Conservation (phyloP, 2,797 vertebrate genomes). For the Lerista edwardsae region DNA sequence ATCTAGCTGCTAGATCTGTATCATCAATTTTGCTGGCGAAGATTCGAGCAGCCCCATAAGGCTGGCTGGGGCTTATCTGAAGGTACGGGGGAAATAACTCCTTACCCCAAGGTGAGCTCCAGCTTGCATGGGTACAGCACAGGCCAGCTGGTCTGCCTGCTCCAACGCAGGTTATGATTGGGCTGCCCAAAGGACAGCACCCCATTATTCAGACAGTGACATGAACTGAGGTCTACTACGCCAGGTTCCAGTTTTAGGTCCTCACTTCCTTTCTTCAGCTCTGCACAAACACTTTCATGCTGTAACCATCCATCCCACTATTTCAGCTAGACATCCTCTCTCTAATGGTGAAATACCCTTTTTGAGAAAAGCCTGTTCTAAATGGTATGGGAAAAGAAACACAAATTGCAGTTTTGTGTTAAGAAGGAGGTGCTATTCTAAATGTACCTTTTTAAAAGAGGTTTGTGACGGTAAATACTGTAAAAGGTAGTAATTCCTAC, state of each 20-base stretch:
- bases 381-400: background rate
- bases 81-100: too few species aligned
- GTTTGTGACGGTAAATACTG: background rate
- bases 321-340: background rate
- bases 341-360: background rate
- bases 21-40: too few species aligned
- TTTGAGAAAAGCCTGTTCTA: background rate
- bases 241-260: background rate
- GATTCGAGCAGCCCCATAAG: too few species aligned
- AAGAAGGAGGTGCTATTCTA: background rate
- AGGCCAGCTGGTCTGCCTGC: too few species aligned
- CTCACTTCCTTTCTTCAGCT: background rate
- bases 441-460: constrained; percentile 8
- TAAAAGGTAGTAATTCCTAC: background rate
- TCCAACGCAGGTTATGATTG: too few species aligned
- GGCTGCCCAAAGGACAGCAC: too few species aligned
- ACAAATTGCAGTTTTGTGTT: background rate
- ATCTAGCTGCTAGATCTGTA: too few species aligned
- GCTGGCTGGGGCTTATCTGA: too few species aligned
- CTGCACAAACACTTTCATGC: background rate
- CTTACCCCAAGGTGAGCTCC: too few species aligned
- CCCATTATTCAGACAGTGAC: background rate
- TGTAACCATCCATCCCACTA: background rate
- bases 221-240: background rate
- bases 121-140: too few species aligned